Evolutionary conservation across 1,140 invertebrate genomes (phyloP).

Genomic region (Atopsyche davidsoni): DNA sequence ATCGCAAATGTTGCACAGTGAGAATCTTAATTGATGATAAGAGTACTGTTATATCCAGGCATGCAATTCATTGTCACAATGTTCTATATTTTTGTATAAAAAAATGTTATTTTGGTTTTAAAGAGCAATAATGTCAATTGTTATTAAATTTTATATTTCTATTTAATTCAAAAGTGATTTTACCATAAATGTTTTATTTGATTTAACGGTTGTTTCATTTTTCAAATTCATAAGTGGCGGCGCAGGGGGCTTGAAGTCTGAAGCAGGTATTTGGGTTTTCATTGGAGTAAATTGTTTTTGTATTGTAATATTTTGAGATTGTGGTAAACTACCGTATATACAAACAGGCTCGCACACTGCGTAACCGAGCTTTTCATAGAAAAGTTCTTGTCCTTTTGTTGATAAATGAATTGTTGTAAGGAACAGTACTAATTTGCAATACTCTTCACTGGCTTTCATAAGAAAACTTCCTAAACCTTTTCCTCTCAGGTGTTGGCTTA

Average conservation of each 20-base stretch:
- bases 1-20: conserved; percentile 46
- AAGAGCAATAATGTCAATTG: neutral
- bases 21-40: neutral
- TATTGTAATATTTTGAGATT: neutral
- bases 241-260: conserved; percentile 27
- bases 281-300: conserved; percentile 9
- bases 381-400: conserved; percentile 69
- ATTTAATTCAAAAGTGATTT: conserved; percentile 16
- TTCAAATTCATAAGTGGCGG: conserved; percentile 20
- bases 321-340: conserved; percentile 49
- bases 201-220: conserved; percentile 11
- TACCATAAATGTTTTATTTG: conserved; percentile 26
- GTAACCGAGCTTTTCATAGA: conserved; percentile 72
- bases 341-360: conserved; percentile 60
- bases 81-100: neutral
- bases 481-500: conserved; percentile 59
- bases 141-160: neutral
- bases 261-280: conserved; percentile 1
- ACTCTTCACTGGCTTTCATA: conserved; percentile 63
- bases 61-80: too few relatives aligned
- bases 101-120: neutral
- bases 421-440: conserved; percentile 53
- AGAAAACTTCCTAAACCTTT: conserved; percentile 66
- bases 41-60: too few relatives aligned
- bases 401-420: conserved; percentile 64